Base-by-base conservation (phyloP, 2,888 invertebrate species). In the Macaria liturata region DNA sequence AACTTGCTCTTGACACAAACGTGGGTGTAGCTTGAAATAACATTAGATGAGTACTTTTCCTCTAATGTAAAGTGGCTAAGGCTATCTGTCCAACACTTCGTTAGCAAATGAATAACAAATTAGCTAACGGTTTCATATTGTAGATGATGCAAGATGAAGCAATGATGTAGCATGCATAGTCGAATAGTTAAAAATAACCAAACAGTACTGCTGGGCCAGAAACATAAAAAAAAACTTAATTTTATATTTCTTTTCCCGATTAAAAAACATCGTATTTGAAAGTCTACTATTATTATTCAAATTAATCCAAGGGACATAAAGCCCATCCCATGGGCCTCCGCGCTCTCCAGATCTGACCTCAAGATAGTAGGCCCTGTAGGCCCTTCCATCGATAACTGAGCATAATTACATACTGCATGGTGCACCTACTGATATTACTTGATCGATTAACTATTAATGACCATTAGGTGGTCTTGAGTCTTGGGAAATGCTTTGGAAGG, bases 331-430 rank as follows among this genome's bases (percentile, higher is more conserved):
- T 20, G 34, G 59, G 48, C 48, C 9, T 54, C 31, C 34, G 32
- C 40, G 30, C 49, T 62, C 49, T 47, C 48, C 50, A 51, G 59
- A 61, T 61, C 37, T 61, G 61, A 61, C 61, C 61, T 44, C 46
- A 44, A 50, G 61, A 54, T 57, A 47, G 48, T 9, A 7, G 53
- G 44, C 46, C 48, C 40, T 40, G 8, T 6, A 51, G 57, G 57
- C n/a, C n/a, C n/a, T 54, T 51, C 46, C 4, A 7, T 48, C 54
- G 57, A 61, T 57, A 50, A 55, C 3, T 49, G 44, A 37, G n/a
- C 34, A 37, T 57, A 59, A 55, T 59, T 59, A 55, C 48, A 51
- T 9, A 44, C 42, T 40, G 45, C 9, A 37, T 37, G 34, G 34
- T 37, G 34, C 34, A 37, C 34, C 7, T 37, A 20, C 20, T 20